A percentile compares a stretch with the other conserved stretches of the same genome.
phyloP scores from a whole-genome alignment of 53 echinoderm and acorn worm species.

The Echinometra lucunter region DNA sequence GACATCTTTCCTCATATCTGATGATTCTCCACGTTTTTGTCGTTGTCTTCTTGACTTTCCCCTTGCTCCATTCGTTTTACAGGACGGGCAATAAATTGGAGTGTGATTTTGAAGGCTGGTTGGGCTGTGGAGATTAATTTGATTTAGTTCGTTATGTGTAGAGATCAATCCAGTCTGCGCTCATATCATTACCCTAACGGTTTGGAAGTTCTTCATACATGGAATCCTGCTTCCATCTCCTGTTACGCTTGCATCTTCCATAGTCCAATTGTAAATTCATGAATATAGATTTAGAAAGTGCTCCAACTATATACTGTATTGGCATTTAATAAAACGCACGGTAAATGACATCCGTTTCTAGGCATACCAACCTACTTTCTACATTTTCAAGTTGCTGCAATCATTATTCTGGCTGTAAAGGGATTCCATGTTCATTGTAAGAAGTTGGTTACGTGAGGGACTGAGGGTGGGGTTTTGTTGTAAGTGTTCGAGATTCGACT shows the following conservation, averaged over 20 bases:
- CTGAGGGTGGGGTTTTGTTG: background rate
- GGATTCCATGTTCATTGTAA: background rate
- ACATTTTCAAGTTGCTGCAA: background rate
- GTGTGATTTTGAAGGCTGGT: slow-evolving; percentile 3
- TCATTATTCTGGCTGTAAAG: too few species aligned
- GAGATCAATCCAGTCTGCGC: slow-evolving; percentile 16
- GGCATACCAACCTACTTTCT: background rate
- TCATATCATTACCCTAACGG: slow-evolving; percentile 1
- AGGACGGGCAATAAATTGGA: background rate
- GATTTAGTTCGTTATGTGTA: slow-evolving; percentile 8
- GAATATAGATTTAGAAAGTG: slow-evolving; percentile 19
- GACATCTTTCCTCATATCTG: slow-evolving; percentile 1
- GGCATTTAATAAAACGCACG: background rate
- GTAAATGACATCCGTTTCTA: background rate
- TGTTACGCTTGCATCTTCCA: background rate
- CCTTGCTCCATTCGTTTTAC: background rate
- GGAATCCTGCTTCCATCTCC: background rate
- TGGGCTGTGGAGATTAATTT: slow-evolving; percentile 10
- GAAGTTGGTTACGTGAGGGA: background rate
- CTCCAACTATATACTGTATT: background rate
- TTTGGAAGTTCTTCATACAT: background rate
- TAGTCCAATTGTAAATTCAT: slow-evolving; percentile 29
- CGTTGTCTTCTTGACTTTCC: background rate
- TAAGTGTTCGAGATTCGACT: too few species aligned
- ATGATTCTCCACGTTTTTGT: background rate